Percentiles rank a stretch among this genome's conserved stretches.
Evolutionary conservation across 1,140 invertebrate genomes (phyloP).

Genomic region (Drosophila lacertosa): DNA sequence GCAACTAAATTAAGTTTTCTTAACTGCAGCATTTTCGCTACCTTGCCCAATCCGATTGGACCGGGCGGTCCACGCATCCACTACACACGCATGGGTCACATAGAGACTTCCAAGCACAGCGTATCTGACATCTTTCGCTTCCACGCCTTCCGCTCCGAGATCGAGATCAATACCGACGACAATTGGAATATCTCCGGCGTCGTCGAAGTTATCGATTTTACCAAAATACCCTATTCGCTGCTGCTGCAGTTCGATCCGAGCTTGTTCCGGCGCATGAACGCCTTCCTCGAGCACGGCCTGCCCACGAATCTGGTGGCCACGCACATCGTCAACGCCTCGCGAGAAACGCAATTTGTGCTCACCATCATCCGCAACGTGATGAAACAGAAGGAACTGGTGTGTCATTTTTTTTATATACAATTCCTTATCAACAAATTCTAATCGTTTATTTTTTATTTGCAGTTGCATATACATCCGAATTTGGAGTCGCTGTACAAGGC

Average conservation of each 20-base stretch:
- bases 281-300: constrained; percentile 85
- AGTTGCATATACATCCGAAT: constrained; percentile 76
- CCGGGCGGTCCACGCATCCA: constrained; percentile 85
- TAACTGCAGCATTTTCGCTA: constrained; percentile 67
- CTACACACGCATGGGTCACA: constrained; percentile 84
- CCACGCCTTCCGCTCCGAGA: constrained; percentile 84
- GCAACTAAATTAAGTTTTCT: not conserved
- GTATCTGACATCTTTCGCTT: constrained; percentile 83
- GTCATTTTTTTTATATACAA: constrained; percentile 18
- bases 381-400: constrained; percentile 80
- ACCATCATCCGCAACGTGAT: constrained; percentile 69
- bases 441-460: not conserved
- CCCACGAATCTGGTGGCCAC: constrained; percentile 85
- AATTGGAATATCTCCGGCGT: constrained; percentile 82
- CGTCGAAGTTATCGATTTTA: constrained; percentile 85
- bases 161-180: constrained; percentile 84
- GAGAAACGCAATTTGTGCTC: constrained; percentile 77
- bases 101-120: constrained; percentile 84
- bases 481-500: constrained; percentile 84
- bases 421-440: not conserved
- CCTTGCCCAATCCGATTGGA: constrained; percentile 83
- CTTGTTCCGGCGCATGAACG: constrained; percentile 85
- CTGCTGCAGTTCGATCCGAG: constrained; percentile 85
- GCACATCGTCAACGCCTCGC: constrained; percentile 85
- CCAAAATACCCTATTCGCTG: constrained; percentile 84